Evolutionary conservation across 2,888 invertebrate species (phyloP).

Genomic region (Papilio gigon): DNA sequence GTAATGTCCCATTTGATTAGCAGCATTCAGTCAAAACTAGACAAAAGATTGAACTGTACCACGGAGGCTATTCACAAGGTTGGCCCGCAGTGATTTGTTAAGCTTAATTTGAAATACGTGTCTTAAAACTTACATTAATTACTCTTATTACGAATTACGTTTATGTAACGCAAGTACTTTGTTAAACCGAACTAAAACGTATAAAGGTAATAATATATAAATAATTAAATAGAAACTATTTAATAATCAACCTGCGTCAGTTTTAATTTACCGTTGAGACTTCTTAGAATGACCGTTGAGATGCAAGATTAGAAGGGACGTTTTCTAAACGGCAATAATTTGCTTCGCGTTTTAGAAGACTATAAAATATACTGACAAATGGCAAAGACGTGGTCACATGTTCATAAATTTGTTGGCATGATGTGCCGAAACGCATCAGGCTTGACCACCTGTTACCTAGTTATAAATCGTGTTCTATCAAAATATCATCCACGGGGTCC

Average conservation of each 20-base stretch:
- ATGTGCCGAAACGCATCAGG: slow-evolving; percentile 54
- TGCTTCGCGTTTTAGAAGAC: slow-evolving; percentile 48
- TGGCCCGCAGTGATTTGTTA: slow-evolving; percentile 76
- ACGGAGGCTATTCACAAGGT: slow-evolving; percentile 75
- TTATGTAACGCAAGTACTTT: slow-evolving; percentile 40
- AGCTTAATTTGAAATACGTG: slow-evolving; percentile 76
- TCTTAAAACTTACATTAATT: slow-evolving; percentile 49
- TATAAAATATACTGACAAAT: slow-evolving; percentile 45
- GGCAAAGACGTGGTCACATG: slow-evolving; percentile 50
- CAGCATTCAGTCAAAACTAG: slow-evolving; percentile 63
- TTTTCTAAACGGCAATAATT: slow-evolving; percentile 52
- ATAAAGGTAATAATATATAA: background rate
- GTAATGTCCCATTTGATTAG: slow-evolving; percentile 79
- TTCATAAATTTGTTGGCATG: slow-evolving; percentile 47
- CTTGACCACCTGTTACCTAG: slow-evolving; percentile 75
- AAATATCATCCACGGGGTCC: slow-evolving; percentile 67
- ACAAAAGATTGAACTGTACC: slow-evolving; percentile 70
- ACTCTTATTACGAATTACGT: background rate
- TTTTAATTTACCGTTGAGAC: slow-evolving; percentile 46
- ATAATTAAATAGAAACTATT: slow-evolving; percentile 34
- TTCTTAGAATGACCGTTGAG: slow-evolving; percentile 53
- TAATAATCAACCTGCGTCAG: slow-evolving; percentile 45
- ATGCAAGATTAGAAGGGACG: slow-evolving; percentile 57
- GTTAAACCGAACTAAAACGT: slow-evolving; percentile 9
- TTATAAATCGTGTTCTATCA: slow-evolving; percentile 72